A percentile compares a stretch with the other conserved stretches of the same genome.
These are phyloP conservation scores for Thysanoteuthis rhombus DNA, from an alignment of 2,888 invertebrate genomes.

Conservation along the genomic window DNA sequence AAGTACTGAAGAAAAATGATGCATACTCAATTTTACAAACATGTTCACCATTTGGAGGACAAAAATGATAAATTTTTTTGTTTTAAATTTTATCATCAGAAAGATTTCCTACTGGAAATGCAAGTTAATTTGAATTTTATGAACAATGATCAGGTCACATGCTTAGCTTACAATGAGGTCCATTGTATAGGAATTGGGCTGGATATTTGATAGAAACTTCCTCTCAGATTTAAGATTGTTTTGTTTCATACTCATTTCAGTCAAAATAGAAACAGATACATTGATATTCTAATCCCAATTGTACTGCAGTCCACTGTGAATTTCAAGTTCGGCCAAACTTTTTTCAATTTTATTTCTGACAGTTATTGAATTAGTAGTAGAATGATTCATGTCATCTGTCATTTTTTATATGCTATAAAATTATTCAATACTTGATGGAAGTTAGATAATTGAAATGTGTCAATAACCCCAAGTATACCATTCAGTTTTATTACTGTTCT, in stretches of 20 bases:
- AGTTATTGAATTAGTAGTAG: too few relatives aligned
- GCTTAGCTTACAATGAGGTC: background rate
- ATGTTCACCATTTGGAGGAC: background rate
- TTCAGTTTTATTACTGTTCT: too few relatives aligned
- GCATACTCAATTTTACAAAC: background rate
- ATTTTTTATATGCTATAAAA: too few relatives aligned
- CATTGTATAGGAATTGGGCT: background rate
- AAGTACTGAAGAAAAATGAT: background rate
- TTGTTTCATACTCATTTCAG: background rate
- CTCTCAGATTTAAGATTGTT: background rate
- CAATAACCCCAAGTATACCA: too few relatives aligned
- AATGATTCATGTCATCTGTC: too few relatives aligned
- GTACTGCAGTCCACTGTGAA: too few relatives aligned
- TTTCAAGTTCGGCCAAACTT: too few relatives aligned
- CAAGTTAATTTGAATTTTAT: background rate
- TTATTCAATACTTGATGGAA: too few relatives aligned
- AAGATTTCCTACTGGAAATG: background rate
- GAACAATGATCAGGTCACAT: background rate
- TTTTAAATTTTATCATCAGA: background rate
- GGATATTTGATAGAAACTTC: background rate
- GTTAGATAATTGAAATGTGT: too few relatives aligned
- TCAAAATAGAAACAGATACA: background rate
- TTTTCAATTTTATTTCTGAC: too few relatives aligned
- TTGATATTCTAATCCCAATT: background rate
- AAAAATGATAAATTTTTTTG: background rate